Percentiles rank a stretch among this genome's conserved stretches.
phyloP scores from a whole-genome alignment of 1,140 invertebrate genomes.

The Hormaphis cornu region DNA sequence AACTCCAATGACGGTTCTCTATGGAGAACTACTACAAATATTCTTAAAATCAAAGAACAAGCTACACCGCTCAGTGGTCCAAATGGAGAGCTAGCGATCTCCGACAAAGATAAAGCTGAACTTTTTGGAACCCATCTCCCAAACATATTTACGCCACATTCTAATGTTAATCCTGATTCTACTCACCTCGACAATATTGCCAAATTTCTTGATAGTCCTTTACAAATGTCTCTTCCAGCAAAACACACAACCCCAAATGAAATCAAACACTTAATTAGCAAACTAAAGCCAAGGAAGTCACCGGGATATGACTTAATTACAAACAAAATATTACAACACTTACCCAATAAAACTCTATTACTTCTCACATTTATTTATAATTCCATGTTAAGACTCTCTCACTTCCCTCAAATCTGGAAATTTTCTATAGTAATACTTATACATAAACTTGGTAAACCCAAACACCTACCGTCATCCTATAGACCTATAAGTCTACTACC shows the following conservation, averaged over 20 bases:
- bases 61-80: not conserved
- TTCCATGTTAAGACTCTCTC: not conserved
- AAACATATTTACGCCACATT: not conserved
- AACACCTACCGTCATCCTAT: not conserved
- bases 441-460: not conserved
- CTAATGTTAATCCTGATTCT: not conserved
- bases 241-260: not conserved
- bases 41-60: not conserved
- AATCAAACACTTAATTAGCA: not conserved
- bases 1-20: not conserved
- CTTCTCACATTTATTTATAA: not conserved
- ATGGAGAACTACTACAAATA: not conserved
- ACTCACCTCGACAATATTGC: not conserved
- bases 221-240: not conserved
- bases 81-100: not conserved
- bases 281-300: not conserved
- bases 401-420: not conserved
- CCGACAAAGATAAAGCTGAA: not conserved
- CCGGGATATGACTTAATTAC: not conserved
- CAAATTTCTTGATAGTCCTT: not conserved
- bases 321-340: not conserved
- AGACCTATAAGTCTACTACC: not conserved
- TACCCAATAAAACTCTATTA: not conserved
- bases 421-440: not conserved
- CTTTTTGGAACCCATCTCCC: not conserved